A percentile compares a stretch with the other conserved stretches of the same genome.
These are phyloP conservation scores for Falco berigora DNA, from an alignment of 2,797 vertebrate species.

Conservation along the genomic window DNA sequence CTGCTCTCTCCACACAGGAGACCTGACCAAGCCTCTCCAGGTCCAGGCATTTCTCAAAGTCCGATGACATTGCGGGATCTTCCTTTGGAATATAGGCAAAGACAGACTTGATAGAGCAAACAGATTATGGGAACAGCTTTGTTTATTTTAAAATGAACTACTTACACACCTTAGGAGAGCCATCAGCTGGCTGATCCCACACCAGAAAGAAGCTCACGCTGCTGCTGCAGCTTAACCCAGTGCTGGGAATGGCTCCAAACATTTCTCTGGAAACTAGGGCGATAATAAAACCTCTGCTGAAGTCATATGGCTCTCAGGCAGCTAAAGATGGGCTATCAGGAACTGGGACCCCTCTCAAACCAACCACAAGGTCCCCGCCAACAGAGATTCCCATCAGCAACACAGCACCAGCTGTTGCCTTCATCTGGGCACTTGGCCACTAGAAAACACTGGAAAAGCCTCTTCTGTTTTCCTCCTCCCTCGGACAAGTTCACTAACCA, in stretches of 20 bases:
- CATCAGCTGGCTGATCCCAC: not conserved
- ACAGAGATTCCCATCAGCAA: not conserved
- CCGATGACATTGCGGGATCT: not conserved
- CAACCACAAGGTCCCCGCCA: not conserved
- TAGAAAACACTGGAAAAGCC: not conserved
- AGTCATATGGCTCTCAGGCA: not conserved
- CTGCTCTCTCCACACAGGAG: not conserved
- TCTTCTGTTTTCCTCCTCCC: not conserved
- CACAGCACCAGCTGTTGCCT: not conserved
- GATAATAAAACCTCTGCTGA: not conserved
- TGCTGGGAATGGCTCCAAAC: not conserved
- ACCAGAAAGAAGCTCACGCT: not conserved
- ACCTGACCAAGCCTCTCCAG: not conserved
- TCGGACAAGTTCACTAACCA: not conserved
- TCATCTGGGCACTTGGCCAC: not conserved
- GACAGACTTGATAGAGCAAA: not conserved
- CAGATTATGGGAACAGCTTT: not conserved
- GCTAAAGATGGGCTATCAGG: not conserved
- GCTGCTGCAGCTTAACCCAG: not conserved
- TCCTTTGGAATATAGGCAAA: not conserved
- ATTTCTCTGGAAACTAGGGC: not conserved
- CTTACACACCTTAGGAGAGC: not conserved
- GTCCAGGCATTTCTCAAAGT: not conserved
- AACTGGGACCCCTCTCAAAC: not conserved
- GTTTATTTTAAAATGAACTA: not conserved